These are phyloP conservation scores for Hypolimnas misippus DNA, from an alignment of 2,888 invertebrate species.

Conservation along the genomic window DNA sequence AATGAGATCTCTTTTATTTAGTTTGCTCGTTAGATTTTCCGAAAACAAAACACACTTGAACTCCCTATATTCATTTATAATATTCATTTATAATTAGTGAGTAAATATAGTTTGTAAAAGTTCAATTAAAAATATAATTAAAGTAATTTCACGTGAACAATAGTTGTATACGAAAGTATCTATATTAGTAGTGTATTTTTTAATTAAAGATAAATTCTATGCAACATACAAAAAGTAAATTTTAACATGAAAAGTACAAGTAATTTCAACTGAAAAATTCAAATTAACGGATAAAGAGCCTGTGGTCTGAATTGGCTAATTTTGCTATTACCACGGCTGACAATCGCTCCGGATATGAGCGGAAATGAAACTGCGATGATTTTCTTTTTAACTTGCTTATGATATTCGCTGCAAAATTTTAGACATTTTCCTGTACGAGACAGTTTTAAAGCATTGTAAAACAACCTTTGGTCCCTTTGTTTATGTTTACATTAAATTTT, in stretches of 20 bases:
- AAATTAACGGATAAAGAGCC: background rate
- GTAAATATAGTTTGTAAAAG: background rate
- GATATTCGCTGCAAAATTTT: background rate
- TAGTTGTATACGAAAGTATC: no score
- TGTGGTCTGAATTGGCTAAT: slow-evolving; percentile 32
- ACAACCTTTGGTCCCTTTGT: no score
- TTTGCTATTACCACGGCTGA: slow-evolving; percentile 40
- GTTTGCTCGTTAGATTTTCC: slow-evolving; percentile 17
- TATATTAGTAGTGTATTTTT: no score
- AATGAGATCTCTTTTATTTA: slow-evolving; percentile 23
- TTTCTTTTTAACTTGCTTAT: slow-evolving; percentile 37
- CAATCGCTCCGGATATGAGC: slow-evolving; percentile 55
- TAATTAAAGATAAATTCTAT: no score
- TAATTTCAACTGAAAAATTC: slow-evolving; percentile 3
- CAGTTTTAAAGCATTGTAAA: no score
- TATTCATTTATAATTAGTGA: background rate
- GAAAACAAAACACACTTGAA: slow-evolving; percentile 10
- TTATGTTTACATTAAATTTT: no score
- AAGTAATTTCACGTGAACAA: no score
- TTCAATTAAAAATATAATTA: no score
- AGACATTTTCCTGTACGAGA: background rate
- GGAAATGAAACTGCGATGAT: slow-evolving; percentile 53
- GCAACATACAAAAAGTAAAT: background rate
- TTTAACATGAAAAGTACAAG: background rate
- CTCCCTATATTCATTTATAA: background rate